Evolutionary conservation across 2,113 vertebrate species (phyloP), one percentile per base, ranked within the genome.

Genomic region (Clinocottus analis): DNA sequence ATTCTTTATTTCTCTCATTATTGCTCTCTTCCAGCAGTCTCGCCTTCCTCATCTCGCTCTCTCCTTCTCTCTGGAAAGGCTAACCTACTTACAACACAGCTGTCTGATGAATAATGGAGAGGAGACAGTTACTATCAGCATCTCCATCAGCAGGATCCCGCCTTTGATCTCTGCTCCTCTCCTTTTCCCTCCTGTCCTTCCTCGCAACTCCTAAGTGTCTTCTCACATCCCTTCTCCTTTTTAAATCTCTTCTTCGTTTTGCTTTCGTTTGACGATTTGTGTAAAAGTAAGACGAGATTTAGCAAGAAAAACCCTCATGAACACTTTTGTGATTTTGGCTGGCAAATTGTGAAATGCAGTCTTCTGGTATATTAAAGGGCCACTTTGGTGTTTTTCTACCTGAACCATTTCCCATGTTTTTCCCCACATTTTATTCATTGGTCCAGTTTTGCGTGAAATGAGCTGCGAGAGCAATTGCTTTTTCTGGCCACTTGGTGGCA

Each of bases 71-170:
- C 33, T 86, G 87, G 75, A 79, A 87, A 87, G 86, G 89, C 77
- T 90, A 93, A 93, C 90, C 91, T 90, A 90, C 87, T 91, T 93
- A 87, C 55, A 71, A 77, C 65, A 87, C 87, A 91, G 89, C 87
- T 89, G 90, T 86, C 76, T 85, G 86, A 90, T 93, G 80, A 93
- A 93, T 93, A 93, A 93, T 93, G 89, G 83, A 93, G 65, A 77
- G 86, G 82, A 80, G 83, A 90, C 75, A 39, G 84, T 86, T 90
- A 89, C 85, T 90, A 90, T 82, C 87, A 81, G 73, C 75, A 39
- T 86, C 84, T 88, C 83, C 80, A 85, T 85, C 82, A 88, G 80
- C 90, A 79, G 87, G 84, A 89, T 87, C 72, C 63, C 53, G 17
- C 43, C 80, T 90, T 89, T 91, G 79, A 92, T 90, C 84, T 86